These are phyloP conservation scores for Eudemis profundana DNA, from an alignment of 2,888 invertebrate species.

Conservation along the genomic window DNA sequence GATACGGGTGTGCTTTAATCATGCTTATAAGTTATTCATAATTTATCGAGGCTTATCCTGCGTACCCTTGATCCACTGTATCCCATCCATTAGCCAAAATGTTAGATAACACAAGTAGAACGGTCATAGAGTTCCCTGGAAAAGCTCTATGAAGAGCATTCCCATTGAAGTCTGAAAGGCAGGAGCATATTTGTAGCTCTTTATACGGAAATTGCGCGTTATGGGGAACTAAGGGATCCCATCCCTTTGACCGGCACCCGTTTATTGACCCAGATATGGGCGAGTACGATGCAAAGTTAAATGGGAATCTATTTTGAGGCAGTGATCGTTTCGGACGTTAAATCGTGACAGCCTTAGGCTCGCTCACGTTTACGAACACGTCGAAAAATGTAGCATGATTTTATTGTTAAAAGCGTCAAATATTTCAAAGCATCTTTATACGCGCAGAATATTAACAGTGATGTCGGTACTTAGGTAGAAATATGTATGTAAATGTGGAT, in stretches of 20 bases:
- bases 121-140: neutral
- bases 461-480: neutral
- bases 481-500: constrained; percentile 15
- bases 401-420: neutral
- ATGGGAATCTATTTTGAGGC: constrained; percentile 19
- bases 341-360: constrained; percentile 13
- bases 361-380: constrained; percentile 10
- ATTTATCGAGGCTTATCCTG: neutral
- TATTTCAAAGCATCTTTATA: neutral
- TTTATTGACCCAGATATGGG: constrained; percentile 22
- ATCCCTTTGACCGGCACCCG: constrained; percentile 16
- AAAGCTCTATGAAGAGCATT: constrained; percentile 12
- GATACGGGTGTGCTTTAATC: no score
- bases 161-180: neutral
- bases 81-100: constrained; percentile 14
- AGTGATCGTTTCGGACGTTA: neutral
- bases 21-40: neutral
- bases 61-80: neutral
- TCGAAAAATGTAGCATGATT: neutral
- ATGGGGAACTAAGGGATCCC: constrained; percentile 17
- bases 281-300: constrained; percentile 26
- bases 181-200: constrained; percentile 17
- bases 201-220: constrained; percentile 29
- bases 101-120: constrained; percentile 7
- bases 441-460: neutral